phyloP scores from a whole-genome alignment of 2,113 vertebrate species.

The Rhineura floridana region DNA sequence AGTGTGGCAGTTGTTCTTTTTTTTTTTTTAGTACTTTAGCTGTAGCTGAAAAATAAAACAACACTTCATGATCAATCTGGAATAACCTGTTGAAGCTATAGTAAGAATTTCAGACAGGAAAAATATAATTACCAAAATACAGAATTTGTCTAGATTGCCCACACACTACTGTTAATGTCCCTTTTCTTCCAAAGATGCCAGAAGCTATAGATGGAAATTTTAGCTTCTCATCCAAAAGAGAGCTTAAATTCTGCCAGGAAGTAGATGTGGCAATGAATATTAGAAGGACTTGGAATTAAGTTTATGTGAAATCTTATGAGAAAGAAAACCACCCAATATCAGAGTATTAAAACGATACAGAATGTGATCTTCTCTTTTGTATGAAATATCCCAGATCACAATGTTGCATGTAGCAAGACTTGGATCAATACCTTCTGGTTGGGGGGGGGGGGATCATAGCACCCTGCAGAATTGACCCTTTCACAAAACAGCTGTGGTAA shows the following conservation, averaged over 20 bases:
- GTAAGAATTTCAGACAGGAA: constrained; percentile 22
- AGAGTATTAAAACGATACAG: background rate
- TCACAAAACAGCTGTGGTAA: too few species aligned
- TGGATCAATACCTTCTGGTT: constrained; percentile 33
- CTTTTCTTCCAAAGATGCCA: constrained; percentile 3
- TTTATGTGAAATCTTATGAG: background rate
- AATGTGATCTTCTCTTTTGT: constrained; percentile 1
- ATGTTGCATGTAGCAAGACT: constrained; percentile 1
- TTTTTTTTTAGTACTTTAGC: background rate
- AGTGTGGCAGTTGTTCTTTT: background rate
- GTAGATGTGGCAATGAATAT: background rate
- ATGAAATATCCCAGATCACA: constrained; percentile 13
- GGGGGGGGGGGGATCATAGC: background rate
- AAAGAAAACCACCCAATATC: background rate
- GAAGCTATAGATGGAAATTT: background rate
- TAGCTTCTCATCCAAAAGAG: background rate
- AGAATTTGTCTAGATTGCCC: constrained; percentile 18
- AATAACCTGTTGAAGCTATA: background rate
- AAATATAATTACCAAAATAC: constrained; percentile 17
- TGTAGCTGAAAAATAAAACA: background rate
- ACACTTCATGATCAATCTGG: too few species aligned
- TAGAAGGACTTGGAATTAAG: background rate
- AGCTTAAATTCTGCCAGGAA: background rate
- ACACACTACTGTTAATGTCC: constrained; percentile 3
- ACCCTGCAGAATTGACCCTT: too few species aligned